These are phyloP conservation scores for Eilema depressum DNA, from an alignment of 2,888 invertebrate genomes.

Conservation along the genomic window DNA sequence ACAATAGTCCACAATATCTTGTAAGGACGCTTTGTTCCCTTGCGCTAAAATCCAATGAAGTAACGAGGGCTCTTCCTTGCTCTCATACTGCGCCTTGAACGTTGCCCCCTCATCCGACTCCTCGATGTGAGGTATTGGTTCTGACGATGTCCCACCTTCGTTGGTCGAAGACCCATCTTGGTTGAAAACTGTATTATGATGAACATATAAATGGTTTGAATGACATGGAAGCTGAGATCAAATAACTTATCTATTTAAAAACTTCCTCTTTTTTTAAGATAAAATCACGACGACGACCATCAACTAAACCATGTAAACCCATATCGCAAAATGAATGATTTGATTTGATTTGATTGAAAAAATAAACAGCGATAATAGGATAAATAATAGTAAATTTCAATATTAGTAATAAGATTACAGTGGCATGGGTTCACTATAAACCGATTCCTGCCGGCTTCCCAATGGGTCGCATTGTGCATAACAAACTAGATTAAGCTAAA, in stretches of 20 bases:
- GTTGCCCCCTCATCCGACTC: conserved; percentile 74
- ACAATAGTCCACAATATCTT: conserved; percentile 93
- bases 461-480: too few species aligned
- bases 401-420: too few species aligned
- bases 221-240: background rate
- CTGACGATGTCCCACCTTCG: conserved; percentile 64
- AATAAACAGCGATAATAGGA: too few species aligned
- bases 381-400: too few species aligned
- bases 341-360: too few species aligned
- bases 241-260: too few species aligned
- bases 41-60: conserved; percentile 95
- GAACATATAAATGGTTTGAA: background rate
- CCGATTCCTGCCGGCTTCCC: too few species aligned
- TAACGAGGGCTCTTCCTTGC: conserved; percentile 87
- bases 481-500: too few species aligned
- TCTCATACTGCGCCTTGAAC: conserved; percentile 71
- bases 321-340: too few species aligned
- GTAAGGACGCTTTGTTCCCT: conserved; percentile 92
- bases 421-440: too few species aligned
- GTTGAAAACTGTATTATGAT: conserved; percentile 69
- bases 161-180: conserved; percentile 70
- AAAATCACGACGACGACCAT: background rate
- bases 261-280: too few species aligned
- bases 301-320: too few species aligned
- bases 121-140: conserved; percentile 62